Evolutionary conservation across 2,113 vertebrate genomes (phyloP).

Genomic region (Chrysochloris asiatica): DNA sequence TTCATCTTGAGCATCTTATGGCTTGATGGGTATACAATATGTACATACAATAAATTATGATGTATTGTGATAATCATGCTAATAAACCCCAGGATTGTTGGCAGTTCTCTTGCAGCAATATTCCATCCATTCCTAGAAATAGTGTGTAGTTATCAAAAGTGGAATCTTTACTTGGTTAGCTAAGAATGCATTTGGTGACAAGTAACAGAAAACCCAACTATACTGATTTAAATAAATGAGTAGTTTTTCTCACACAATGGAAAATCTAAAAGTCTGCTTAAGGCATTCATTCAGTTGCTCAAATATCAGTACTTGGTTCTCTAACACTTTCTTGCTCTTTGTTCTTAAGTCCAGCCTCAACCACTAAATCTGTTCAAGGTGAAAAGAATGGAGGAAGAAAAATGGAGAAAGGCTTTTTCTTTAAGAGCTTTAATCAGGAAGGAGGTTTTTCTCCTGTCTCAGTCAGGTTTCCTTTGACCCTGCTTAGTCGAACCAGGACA

Average conservation of each 20-base stretch:
- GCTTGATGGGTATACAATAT: not conserved
- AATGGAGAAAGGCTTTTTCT: not conserved
- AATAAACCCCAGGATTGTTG: not conserved
- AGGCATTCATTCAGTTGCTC: not conserved
- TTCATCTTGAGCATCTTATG: not conserved
- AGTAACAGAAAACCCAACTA: not conserved
- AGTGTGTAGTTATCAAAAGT: not conserved
- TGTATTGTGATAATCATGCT: not conserved
- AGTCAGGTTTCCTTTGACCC: not conserved
- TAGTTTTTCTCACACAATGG: not conserved
- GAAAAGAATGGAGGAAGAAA: not conserved
- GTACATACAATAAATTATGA: not conserved
- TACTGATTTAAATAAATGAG: not conserved
- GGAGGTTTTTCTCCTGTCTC: not conserved
- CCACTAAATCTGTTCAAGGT: not conserved
- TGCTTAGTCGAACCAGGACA: not conserved
- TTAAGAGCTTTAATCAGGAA: not conserved
- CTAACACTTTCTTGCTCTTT: not conserved
- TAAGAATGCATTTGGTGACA: constrained; percentile 11
- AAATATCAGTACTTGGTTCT: not conserved
- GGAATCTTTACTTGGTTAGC: not conserved
- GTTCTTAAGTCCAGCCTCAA: not conserved
- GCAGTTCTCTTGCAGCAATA: not conserved
- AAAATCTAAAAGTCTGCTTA: not conserved
- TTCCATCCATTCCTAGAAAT: constrained; percentile 8